Conservation (phyloP, 2,113 vertebrate genomes). For the Micronisus gabar region DNA sequence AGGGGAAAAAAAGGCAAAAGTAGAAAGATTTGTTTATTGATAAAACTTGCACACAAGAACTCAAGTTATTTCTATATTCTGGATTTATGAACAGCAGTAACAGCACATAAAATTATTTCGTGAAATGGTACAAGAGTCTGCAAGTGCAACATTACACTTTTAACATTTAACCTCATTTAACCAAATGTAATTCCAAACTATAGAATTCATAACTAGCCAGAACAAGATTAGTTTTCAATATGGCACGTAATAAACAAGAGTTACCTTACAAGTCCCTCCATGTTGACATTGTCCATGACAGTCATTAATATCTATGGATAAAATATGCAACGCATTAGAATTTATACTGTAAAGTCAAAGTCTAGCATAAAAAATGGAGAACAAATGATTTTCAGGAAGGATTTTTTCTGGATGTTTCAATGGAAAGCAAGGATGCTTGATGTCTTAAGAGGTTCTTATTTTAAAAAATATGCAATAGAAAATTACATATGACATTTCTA, state of each 20-base stretch:
- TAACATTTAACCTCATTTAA: neutral
- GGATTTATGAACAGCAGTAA: neutral
- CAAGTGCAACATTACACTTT: neutral
- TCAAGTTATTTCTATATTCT: neutral
- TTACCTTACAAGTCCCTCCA: constrained; percentile 90
- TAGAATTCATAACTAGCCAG: neutral
- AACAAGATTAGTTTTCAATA: neutral
- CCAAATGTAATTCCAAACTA: neutral
- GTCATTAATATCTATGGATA: constrained; percentile 80
- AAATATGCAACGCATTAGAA: constrained; percentile 29
- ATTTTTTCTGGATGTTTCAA: neutral
- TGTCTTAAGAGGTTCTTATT: neutral
- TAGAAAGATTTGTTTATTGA: neutral
- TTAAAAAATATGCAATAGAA: neutral
- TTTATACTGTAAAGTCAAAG: neutral
- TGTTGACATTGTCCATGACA: constrained; percentile 92
- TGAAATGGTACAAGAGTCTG: neutral
- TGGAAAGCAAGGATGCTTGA: neutral
- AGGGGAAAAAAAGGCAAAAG: neutral
- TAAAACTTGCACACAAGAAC: neutral
- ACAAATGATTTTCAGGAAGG: neutral
- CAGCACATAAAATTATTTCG: neutral
- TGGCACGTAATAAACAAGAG: neutral
- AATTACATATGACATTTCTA: neutral
- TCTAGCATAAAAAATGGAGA: neutral